Conservation (phyloP, 2,797 vertebrate species). For the Squalus acanthias region DNA sequence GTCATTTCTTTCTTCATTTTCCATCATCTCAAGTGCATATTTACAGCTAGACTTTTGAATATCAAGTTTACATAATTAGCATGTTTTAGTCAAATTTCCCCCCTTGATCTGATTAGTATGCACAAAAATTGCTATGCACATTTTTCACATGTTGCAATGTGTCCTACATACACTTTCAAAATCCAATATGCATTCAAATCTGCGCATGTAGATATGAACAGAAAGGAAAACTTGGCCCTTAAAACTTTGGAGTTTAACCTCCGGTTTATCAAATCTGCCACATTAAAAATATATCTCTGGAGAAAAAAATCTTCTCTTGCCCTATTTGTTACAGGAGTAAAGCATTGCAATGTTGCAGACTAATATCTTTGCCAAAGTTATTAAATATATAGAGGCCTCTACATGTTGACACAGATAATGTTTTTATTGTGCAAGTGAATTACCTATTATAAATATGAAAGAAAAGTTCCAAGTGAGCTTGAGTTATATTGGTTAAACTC, state of each 20-base stretch:
- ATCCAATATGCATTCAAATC: not conserved
- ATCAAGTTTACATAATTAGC: slow-evolving; percentile 19
- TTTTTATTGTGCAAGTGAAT: no score
- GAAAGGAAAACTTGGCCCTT: not conserved
- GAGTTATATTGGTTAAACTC: not conserved
- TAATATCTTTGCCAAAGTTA: not conserved
- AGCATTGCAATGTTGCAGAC: not conserved
- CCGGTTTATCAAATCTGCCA: not conserved
- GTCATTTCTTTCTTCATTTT: not conserved
- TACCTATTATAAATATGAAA: not conserved
- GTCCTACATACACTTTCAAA: not conserved
- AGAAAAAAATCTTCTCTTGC: not conserved
- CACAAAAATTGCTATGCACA: not conserved
- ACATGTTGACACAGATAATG: no score
- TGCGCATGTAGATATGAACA: not conserved
- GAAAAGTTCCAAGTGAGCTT: not conserved
- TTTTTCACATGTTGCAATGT: not conserved
- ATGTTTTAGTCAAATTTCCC: not conserved
- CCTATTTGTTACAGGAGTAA: not conserved
- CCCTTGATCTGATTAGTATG: not conserved
- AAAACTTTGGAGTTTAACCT: not conserved
- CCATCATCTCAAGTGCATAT: not conserved
- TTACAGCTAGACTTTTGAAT: not conserved
- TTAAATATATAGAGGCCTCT: not conserved
- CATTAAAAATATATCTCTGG: not conserved